phyloP scores from a whole-genome alignment of 2,888 invertebrate genomes.

The Operophtera brumata region DNA sequence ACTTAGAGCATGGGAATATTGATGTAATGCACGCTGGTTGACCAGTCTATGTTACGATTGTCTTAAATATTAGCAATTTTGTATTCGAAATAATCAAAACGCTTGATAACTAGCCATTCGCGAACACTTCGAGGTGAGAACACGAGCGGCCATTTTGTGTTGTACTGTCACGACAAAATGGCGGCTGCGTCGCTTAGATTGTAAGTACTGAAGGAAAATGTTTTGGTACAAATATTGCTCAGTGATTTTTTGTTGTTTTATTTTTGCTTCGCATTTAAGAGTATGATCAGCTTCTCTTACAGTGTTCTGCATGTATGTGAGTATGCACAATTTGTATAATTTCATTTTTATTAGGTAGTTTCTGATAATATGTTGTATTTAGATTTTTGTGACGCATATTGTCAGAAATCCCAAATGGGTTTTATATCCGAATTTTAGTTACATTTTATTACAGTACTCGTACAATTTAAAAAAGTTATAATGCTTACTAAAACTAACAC shows the following conservation, averaged over 20 bases:
- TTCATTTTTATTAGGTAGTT: constrained; percentile 46
- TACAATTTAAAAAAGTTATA: constrained; percentile 39
- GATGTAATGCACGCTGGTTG: constrained; percentile 48
- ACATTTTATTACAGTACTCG: constrained; percentile 40
- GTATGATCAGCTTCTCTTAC: constrained; percentile 77
- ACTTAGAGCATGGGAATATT: constrained; percentile 50
- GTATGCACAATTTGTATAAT: constrained; percentile 77
- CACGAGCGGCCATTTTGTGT: constrained; percentile 67
- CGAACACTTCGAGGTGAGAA: constrained; percentile 55
- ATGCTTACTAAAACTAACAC: constrained; percentile 31
- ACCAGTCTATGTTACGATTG: constrained; percentile 41
- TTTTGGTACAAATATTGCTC: constrained; percentile 69
- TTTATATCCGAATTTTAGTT: constrained; percentile 57
- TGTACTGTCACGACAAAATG: constrained; percentile 56
- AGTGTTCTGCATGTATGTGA: constrained; percentile 79
- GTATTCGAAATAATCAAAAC: constrained; percentile 29
- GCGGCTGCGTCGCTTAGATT: constrained; percentile 61
- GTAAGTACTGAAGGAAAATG: constrained; percentile 71
- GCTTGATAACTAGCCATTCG: constrained; percentile 47
- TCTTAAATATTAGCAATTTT: constrained; percentile 37
- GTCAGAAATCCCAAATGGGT: constrained; percentile 53
- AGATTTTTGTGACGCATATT: constrained; percentile 42
- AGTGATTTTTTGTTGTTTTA: constrained; percentile 52
- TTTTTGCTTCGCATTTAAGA: constrained; percentile 76
- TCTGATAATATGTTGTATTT: constrained; percentile 55